Evolutionary conservation across 2,113 vertebrate species (phyloP), one percentile per base, ranked within the genome.

Genomic region (Zootoca vivipara): DNA sequence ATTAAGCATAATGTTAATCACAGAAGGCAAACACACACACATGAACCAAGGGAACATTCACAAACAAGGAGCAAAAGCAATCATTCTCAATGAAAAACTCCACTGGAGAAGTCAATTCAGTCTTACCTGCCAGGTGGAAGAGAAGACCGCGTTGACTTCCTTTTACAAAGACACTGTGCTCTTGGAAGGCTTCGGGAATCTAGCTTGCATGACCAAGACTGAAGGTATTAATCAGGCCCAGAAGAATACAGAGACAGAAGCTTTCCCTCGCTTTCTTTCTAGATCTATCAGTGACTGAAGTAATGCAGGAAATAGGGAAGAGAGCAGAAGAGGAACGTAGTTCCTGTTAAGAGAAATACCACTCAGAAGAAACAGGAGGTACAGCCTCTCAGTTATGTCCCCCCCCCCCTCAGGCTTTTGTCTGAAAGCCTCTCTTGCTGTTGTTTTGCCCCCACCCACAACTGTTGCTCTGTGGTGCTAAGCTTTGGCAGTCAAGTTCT

Each of bases 381-480:
- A 93, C 88, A 22, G 62, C 64, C 91, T 91, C 56, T 93, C 77
- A 56, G 94, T 69, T 89, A 89, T 94, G 94, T 97, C 95, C 33
- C 28, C 28, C n/a, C n/a, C 26, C 26, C 22, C 97, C 96, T 90
- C 94, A 92, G 95, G 96, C 95, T 96, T 96, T 95, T 96, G 95
- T 96, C 96, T 94, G 87, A 96, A 94, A 97, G 95, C 96, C 56
- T 65, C 64, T 75, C 52, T 24, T 70, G 33, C 64, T 40, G 35
- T 88, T 83, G 13, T 69, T 65, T 88, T 88, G 80, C 72, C 80
- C 62, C 81, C 62, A 78, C 80, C 81, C 87, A 88, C 96, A 96
- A 95, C 97, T 97, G 97, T 97, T 97, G 96, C 97, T 97, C 96
- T 96, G 97, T 97, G 97, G 95, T 96, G 95, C 95, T 96, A 95